Conservation (phyloP, 2,113 vertebrate species). For the Hippopotamus amphibius region DNA sequence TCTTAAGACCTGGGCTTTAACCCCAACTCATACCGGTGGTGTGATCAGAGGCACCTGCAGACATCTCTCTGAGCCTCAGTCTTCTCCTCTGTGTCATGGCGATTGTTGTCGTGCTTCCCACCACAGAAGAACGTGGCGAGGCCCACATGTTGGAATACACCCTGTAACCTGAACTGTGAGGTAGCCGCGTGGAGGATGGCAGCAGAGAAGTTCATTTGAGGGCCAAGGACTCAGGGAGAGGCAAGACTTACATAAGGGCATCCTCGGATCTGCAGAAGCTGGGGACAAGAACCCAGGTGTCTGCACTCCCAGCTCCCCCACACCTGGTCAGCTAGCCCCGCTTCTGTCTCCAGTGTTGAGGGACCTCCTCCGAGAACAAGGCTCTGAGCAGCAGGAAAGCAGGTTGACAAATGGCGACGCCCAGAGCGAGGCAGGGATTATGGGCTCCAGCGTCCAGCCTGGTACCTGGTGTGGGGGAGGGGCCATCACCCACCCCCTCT, state of each 20-base stretch:
- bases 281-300: background rate
- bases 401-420: background rate
- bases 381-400: background rate
- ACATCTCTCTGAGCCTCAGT: background rate
- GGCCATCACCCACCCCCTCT: background rate
- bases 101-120: background rate
- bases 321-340: background rate
- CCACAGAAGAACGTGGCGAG: background rate
- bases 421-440: background rate
- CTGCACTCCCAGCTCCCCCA: background rate
- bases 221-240: background rate
- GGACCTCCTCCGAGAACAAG: background rate
- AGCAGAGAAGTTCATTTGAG: rapidly evolving
- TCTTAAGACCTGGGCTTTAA: background rate
- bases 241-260: background rate
- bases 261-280: background rate
- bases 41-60: background rate
- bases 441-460: background rate
- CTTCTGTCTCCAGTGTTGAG: background rate
- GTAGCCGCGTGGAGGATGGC: background rate
- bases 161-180: background rate
- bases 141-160: rapidly evolving
- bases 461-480: constrained; percentile 10
- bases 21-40: no score
- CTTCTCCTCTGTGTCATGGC: constrained; percentile 17